Conservation (phyloP, 2,888 invertebrate genomes). For the Xylophagus ater region DNA sequence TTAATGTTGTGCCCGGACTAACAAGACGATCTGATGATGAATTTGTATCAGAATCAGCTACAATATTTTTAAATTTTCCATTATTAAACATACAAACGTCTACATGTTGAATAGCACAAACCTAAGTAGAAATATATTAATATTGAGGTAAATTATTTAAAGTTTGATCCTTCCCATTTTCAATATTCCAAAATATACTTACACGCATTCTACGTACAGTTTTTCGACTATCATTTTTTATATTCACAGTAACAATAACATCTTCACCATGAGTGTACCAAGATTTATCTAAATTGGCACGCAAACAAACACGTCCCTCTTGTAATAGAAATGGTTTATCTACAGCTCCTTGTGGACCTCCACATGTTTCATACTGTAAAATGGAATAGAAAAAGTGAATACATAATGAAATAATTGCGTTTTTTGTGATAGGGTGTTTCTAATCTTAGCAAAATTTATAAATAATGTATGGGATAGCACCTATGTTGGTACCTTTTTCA, state of each 20-base stretch:
- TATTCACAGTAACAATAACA: conserved; percentile 58
- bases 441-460: too few relatives aligned
- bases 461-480: too few relatives aligned
- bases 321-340: conserved; percentile 79
- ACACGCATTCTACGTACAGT: conserved; percentile 77
- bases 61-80: conserved; percentile 89
- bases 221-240: conserved; percentile 73
- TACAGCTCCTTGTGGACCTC: conserved; percentile 57
- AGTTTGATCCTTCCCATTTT: background rate
- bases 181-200: conserved; percentile 22
- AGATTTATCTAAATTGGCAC: conserved; percentile 69
- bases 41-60: conserved; percentile 54
- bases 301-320: conserved; percentile 68
- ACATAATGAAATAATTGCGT: too few relatives aligned
- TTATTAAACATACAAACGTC: conserved; percentile 93
- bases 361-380: conserved; percentile 32
- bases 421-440: too few relatives aligned
- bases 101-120: conserved; percentile 76
- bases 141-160: background rate
- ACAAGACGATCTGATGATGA: conserved; percentile 40
- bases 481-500: too few relatives aligned
- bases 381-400: too few relatives aligned
- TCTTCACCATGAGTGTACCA: conserved; percentile 76
- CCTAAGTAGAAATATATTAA: conserved; percentile 41
- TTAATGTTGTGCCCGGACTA: conserved; percentile 50